phyloP scores from a whole-genome alignment of 1,140 invertebrate species.

The Reticulitermes speratus region DNA sequence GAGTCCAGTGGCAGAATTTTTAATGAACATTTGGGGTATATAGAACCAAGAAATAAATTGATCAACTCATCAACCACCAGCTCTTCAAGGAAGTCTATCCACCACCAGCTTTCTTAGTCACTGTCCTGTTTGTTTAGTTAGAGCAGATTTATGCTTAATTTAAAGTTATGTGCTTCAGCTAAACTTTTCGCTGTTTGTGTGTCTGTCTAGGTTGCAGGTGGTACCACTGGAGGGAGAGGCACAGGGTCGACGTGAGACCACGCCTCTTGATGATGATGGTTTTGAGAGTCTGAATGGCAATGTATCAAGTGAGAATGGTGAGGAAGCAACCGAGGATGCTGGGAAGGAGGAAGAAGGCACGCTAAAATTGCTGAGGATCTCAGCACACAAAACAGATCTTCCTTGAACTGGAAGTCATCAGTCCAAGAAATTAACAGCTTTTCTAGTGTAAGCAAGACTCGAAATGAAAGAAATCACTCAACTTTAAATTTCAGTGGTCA shows the following conservation, averaged over 20 bases:
- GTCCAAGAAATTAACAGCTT: neutral
- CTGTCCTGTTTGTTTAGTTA: no score
- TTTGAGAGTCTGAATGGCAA: constrained; percentile 85
- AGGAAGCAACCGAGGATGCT: constrained; percentile 39
- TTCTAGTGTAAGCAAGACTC: neutral
- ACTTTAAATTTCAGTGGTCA: neutral
- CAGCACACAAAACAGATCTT: neutral
- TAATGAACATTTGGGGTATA: no score
- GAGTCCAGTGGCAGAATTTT: no score
- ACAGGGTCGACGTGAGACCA: constrained; percentile 19
- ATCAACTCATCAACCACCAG: no score
- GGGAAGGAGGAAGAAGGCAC: constrained; percentile 25
- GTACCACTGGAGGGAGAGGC: neutral
- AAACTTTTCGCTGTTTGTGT: neutral
- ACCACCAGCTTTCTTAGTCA: no score
- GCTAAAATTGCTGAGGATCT: constrained; percentile 10
- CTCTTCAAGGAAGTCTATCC: no score
- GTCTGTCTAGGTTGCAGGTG: neutral
- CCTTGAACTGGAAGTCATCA: constrained; percentile 20
- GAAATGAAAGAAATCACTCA: neutral
- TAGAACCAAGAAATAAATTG: no score
- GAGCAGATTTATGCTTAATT: no score
- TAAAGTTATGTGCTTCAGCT: no score
- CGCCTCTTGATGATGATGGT: constrained; percentile 70
- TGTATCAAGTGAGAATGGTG: constrained; percentile 69